phyloP scores from a whole-genome alignment of 2,888 invertebrate genomes.

The Drosophila quasianomalipes region DNA sequence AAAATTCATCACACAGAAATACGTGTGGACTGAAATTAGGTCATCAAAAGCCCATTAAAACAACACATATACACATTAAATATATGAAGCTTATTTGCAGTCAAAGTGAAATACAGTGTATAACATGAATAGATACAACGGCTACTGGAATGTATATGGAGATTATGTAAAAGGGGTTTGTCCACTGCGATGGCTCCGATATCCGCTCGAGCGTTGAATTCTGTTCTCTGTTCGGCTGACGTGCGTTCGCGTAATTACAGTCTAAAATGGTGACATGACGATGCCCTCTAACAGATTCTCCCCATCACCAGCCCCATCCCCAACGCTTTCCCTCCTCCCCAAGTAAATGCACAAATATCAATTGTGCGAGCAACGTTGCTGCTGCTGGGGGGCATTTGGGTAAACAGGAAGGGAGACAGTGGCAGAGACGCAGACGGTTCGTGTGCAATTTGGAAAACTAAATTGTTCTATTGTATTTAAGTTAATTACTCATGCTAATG shows the following conservation, averaged over 20 bases:
- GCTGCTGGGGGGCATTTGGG: conserved; percentile 3
- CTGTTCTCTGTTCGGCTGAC: conserved; percentile 42
- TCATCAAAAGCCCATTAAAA: conserved; percentile 68
- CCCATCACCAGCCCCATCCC: neutral
- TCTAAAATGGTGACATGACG: conserved; percentile 61
- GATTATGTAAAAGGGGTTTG: neutral
- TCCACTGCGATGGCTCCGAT: conserved; percentile 53
- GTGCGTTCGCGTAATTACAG: conserved; percentile 73
- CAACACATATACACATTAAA: conserved; percentile 33
- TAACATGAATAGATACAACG: conserved; percentile 5
- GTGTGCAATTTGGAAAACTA: conserved; percentile 75
- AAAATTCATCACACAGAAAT: conserved; percentile 43
- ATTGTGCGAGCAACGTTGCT: conserved; percentile 49
- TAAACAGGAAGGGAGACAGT: conserved; percentile 9
- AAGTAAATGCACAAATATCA: conserved; percentile 67
- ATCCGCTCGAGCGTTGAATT: conserved; percentile 60
- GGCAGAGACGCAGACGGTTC: conserved; percentile 31
- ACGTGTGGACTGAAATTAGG: conserved; percentile 48
- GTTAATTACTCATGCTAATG: conserved; percentile 80
- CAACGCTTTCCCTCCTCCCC: conserved; percentile 4
- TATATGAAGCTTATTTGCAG: conserved; percentile 42
- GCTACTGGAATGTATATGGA: neutral
- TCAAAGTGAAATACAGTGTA: conserved; percentile 55
- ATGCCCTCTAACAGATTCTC: conserved; percentile 5
- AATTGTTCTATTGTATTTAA: conserved; percentile 81